These are phyloP conservation scores for Troides oblongomaculatus DNA, from an alignment of 2,888 invertebrate species.

Conservation along the genomic window DNA sequence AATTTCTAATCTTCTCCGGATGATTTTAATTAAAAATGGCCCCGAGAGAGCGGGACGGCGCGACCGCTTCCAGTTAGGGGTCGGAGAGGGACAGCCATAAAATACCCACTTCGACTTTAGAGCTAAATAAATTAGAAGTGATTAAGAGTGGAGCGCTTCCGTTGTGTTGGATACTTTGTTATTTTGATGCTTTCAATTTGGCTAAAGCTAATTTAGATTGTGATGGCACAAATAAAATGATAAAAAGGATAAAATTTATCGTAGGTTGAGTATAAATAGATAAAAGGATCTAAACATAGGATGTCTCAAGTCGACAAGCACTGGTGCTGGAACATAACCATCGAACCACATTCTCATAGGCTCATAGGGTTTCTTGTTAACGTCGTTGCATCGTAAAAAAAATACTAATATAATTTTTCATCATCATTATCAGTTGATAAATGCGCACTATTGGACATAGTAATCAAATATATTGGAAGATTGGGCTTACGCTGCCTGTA, in stretches of 20 bases:
- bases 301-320: no score
- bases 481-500: no score
- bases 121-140: constrained; percentile 80
- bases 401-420: neutral
- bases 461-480: no score
- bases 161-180: constrained; percentile 64
- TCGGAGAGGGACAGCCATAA: constrained; percentile 71
- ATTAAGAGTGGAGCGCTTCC: constrained; percentile 77
- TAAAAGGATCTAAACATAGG: neutral
- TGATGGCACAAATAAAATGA: constrained; percentile 7
- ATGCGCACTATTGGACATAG: neutral
- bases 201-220: constrained; percentile 33
- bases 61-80: constrained; percentile 50
- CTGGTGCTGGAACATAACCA: no score
- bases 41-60: constrained; percentile 69
- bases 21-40: constrained; percentile 80
- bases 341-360: no score
- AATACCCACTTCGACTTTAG: constrained; percentile 69
- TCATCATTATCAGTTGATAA: neutral
- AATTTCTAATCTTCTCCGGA: constrained; percentile 80
- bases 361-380: no score
- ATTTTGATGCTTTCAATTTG: constrained; percentile 57
- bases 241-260: neutral
- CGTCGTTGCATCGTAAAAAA: no score
- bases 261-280: neutral